Percentiles rank a stretch among this genome's conserved stretches.
Evolutionary conservation across 2,888 invertebrate genomes (phyloP).

Genomic region (Hypomecis punctinalis): DNA sequence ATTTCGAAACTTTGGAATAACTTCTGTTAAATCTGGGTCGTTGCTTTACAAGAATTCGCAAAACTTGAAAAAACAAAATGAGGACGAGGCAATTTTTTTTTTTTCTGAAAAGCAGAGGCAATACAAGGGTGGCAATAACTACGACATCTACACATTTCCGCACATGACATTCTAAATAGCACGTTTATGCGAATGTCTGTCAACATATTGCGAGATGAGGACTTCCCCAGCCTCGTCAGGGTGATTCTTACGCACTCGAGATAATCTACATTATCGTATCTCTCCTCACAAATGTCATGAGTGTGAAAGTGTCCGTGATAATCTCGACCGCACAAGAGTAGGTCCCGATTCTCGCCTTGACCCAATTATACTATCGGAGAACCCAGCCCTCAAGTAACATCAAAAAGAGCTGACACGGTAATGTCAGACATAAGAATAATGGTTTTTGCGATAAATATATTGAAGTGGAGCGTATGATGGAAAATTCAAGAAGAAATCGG

Average conservation of each 20-base stretch:
- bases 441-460: constrained; percentile 21
- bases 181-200: constrained; percentile 10
- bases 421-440: constrained; percentile 33
- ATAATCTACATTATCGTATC: neutral
- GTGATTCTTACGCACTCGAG: neutral
- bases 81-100: neutral
- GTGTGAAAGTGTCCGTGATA: neutral
- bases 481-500: constrained; percentile 8
- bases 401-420: constrained; percentile 31
- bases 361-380: constrained; percentile 33
- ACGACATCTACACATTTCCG: constrained; percentile 2
- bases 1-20: neutral
- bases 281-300: neutral
- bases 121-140: neutral
- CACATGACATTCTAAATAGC: neutral
- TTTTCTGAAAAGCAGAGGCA: neutral
- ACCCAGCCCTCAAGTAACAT: constrained; percentile 29
- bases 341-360: constrained; percentile 22
- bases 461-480: neutral
- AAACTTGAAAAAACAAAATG: neutral
- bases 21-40: neutral
- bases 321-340: neutral
- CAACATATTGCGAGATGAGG: constrained; percentile 6
- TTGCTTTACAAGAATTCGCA: neutral
- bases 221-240: constrained; percentile 3